Percentiles rank a stretch among this genome's conserved stretches.
Evolutionary conservation across 1,140 invertebrate species (phyloP).

Genomic region (Bombus pascuorum): DNA sequence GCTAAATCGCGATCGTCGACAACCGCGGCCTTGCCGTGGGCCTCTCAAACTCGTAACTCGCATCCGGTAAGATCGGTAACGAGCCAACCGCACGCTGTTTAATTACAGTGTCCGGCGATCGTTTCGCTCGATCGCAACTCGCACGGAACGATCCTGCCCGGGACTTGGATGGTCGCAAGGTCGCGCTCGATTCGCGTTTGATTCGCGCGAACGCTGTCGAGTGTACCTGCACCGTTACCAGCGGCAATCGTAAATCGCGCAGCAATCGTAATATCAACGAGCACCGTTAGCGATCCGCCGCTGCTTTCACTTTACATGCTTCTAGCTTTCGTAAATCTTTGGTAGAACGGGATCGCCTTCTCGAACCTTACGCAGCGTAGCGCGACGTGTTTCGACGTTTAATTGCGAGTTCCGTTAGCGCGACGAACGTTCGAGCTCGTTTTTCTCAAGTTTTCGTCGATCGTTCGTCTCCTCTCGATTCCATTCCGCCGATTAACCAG

Average conservation of each 20-base stretch:
- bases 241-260: too few relatives aligned
- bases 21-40: not conserved
- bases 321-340: not conserved
- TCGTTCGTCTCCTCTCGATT: not conserved
- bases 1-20: not conserved
- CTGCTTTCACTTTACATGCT: too few relatives aligned
- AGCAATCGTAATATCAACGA: too few relatives aligned
- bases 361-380: too few relatives aligned
- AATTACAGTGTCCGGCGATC: conserved; percentile 9
- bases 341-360: too few relatives aligned
- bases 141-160: not conserved
- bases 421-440: too few relatives aligned
- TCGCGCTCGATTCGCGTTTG: not conserved
- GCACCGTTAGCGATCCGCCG: too few relatives aligned
- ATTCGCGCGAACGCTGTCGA: not conserved
- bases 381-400: too few relatives aligned
- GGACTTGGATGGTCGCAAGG: not conserved
- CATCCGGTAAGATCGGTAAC: not conserved
- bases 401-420: too few relatives aligned
- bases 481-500: conserved; percentile 12
- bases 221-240: not conserved
- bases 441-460: not conserved
- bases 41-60: not conserved
- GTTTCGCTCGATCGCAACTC: not conserved
- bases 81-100: not conserved